These are phyloP conservation scores for Holacanthus passer DNA, from an alignment of 2,113 vertebrate genomes.

Conservation along the genomic window DNA sequence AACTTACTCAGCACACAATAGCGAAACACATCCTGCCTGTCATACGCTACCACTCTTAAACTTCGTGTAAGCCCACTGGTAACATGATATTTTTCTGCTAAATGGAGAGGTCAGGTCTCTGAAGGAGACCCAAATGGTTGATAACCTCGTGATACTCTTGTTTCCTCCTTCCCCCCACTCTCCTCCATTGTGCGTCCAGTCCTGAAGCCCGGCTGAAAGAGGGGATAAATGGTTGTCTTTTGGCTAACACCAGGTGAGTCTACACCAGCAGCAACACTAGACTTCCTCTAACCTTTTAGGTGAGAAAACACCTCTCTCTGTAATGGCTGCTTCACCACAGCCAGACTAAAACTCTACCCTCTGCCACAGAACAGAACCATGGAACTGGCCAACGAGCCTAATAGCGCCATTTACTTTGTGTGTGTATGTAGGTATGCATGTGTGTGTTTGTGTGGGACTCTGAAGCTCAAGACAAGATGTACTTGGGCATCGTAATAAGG, in stretches of 20 bases:
- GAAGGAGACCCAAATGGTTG: slow-evolving; percentile 11
- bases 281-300: slow-evolving; percentile 72
- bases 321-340: slow-evolving; percentile 52
- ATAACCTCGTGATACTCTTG: slow-evolving; percentile 2
- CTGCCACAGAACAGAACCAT: slow-evolving; percentile 25
- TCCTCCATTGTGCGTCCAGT: slow-evolving; percentile 14
- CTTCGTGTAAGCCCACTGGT: slow-evolving; percentile 17
- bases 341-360: slow-evolving; percentile 37
- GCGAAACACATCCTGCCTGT: slow-evolving; percentile 29
- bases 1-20: slow-evolving; percentile 47
- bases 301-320: slow-evolving; percentile 40
- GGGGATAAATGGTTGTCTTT: slow-evolving; percentile 42
- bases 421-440: slow-evolving; percentile 21
- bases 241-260: slow-evolving; percentile 40
- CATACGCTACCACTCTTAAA: slow-evolving; percentile 20
- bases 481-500: slow-evolving; percentile 41
- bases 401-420: slow-evolving; percentile 33
- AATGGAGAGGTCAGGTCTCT: slow-evolving; percentile 23
- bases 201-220: not conserved
- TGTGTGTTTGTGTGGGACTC: not conserved
- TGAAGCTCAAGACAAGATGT: slow-evolving; percentile 44
- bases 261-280: slow-evolving; percentile 57
- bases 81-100: slow-evolving; percentile 41
- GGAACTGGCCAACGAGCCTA: not conserved
- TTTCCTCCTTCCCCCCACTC: slow-evolving; percentile 5